Percentiles rank a stretch among this genome's conserved stretches.
Conservation (phyloP, 2,888 invertebrate species). For the Limnephilus rhombicus region DNA sequence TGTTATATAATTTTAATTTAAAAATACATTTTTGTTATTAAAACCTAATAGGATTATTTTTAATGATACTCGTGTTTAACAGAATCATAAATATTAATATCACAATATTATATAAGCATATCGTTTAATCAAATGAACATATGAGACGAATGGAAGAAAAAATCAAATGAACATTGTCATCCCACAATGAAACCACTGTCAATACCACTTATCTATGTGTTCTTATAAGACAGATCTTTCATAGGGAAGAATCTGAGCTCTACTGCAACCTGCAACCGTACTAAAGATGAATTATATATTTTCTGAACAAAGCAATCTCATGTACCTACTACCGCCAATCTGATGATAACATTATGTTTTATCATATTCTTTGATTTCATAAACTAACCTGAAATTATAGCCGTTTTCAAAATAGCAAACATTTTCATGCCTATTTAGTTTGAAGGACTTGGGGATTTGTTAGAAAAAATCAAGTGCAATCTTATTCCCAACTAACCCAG, state of each 20-base stretch:
- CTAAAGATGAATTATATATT: not conserved
- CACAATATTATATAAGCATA: not conserved
- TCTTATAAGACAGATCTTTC: not conserved
- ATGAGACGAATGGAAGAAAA: not conserved
- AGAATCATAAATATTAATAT: not conserved
- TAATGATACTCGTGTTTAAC: not conserved
- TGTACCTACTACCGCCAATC: not conserved
- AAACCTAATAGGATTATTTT: not conserved
- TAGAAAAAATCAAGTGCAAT: not conserved
- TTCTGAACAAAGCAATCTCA: not conserved
- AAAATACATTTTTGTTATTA: not conserved
- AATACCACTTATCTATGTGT: not conserved
- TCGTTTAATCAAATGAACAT: not conserved
- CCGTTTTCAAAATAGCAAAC: not conserved
- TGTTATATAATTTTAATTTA: conserved; percentile 26
- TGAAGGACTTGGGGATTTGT: not conserved
- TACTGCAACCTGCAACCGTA: not conserved
- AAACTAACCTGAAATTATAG: not conserved
- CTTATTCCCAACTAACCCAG: not conserved
- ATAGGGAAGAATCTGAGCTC: not conserved
- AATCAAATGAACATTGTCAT: not conserved
- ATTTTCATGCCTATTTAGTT: not conserved
- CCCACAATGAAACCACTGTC: not conserved
- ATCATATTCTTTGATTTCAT: not conserved
- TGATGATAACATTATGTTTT: not conserved